Evolutionary conservation across 2,113 vertebrate genomes (phyloP).

Genomic region (Cichladusa arquata): DNA sequence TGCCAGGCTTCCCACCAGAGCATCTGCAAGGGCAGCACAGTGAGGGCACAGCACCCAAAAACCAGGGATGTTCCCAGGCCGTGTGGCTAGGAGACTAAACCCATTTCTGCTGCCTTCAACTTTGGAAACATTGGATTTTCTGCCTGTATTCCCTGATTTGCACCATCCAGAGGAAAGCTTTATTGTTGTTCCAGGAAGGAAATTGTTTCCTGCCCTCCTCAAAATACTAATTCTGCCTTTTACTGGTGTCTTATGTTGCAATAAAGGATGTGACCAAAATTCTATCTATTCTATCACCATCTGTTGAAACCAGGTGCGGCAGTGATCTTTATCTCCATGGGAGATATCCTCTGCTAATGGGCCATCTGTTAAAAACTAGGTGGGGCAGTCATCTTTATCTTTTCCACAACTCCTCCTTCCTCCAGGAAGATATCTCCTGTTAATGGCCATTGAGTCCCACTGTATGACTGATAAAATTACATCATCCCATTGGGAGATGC

Average conservation of each 20-base stretch:
- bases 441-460: too few species aligned
- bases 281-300: too few species aligned
- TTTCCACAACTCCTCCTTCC: too few species aligned
- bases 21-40: not conserved
- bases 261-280: too few species aligned
- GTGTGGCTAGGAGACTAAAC: not conserved
- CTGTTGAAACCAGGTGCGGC: too few species aligned
- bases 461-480: too few species aligned
- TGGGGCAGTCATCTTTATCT: too few species aligned
- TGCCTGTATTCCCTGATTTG: not conserved
- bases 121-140: not conserved
- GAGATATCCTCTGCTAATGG: too few species aligned
- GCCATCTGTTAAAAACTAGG: too few species aligned
- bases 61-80: not conserved
- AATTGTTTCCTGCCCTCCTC: not conserved
- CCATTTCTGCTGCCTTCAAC: not conserved
- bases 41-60: accelerated
- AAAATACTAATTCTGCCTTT: not conserved
- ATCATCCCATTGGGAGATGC: too few species aligned
- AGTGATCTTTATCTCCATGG: too few species aligned
- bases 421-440: too few species aligned
- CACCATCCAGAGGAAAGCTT: not conserved
- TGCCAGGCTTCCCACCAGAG: not conserved
- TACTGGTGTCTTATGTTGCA: not conserved
- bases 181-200: not conserved